Conservation (phyloP, 2,888 invertebrate genomes). For the Drosophila setosimentum region DNA sequence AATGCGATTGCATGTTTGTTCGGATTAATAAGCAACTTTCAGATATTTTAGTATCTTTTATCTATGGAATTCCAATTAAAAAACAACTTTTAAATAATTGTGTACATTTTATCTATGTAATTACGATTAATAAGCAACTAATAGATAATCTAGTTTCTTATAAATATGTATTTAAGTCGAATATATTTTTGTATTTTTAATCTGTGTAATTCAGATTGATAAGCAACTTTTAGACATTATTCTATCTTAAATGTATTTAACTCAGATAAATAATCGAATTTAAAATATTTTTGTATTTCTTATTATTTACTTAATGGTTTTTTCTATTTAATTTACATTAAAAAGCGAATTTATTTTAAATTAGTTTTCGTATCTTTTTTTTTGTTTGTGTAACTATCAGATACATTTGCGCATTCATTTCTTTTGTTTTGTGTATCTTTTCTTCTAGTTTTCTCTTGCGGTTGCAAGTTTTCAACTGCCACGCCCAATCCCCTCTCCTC, state of each 20-base stretch:
- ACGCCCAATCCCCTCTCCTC: too few species aligned
- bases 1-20: too few species aligned
- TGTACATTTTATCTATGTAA: not conserved
- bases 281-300: not conserved
- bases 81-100: not conserved
- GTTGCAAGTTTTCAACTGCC: slow-evolving; percentile 31
- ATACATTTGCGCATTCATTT: slow-evolving; percentile 16
- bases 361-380: not conserved
- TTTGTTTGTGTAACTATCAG: slow-evolving; percentile 5
- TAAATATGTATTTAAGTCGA: too few species aligned
- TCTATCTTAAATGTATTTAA: not conserved
- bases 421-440: slow-evolving; percentile 31
- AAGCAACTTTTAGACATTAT: not conserved
- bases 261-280: not conserved
- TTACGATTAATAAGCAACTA: not conserved
- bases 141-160: too few species aligned
- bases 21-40: too few species aligned
- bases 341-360: not conserved
- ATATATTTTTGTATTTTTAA: too few species aligned
- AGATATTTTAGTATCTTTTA: not conserved
- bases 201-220: not conserved
- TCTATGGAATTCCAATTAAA: not conserved
- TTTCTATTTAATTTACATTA: too few species aligned
- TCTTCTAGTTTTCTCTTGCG: slow-evolving; percentile 46
- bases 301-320: not conserved